phyloP scores from a whole-genome alignment of 2,888 invertebrate genomes.

The Eupelmus urozonus region DNA sequence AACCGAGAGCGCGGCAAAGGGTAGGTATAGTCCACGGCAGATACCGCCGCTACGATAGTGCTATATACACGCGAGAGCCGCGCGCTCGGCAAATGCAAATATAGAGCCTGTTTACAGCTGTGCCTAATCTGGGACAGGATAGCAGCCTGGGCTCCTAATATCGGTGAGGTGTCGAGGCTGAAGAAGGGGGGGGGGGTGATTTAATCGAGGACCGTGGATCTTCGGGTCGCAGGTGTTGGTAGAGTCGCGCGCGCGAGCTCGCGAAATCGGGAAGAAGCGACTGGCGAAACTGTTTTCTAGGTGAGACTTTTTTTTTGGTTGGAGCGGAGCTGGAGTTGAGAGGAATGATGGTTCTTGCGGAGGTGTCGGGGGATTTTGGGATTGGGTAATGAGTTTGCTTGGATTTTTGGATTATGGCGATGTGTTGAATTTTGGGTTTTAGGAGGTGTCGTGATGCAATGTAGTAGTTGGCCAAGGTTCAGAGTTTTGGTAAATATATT shows the following conservation, averaged over 20 bases:
- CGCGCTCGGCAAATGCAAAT: constrained; percentile 52
- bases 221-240: constrained; percentile 52
- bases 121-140: constrained; percentile 47
- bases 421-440: no score
- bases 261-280: constrained; percentile 19
- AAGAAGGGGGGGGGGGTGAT: not conserved
- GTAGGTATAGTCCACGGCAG: no score
- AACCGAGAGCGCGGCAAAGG: constrained; percentile 46
- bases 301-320: no score
- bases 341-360: no score
- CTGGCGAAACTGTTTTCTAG: constrained; percentile 40
- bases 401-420: no score
- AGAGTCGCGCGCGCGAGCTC: no score
- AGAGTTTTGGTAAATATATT: no score
- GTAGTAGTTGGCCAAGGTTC: no score
- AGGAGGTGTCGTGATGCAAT: no score
- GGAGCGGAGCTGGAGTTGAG: no score
- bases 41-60: constrained; percentile 47
- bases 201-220: constrained; percentile 53
- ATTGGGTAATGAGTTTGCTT: no score
- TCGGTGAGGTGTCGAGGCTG: constrained; percentile 39
- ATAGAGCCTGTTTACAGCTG: constrained; percentile 49
- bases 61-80: not conserved
- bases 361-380: no score
- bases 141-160: not conserved